These are phyloP conservation scores for Neodiprion virginianus DNA, from an alignment of 1,140 invertebrate species.

Conservation along the genomic window DNA sequence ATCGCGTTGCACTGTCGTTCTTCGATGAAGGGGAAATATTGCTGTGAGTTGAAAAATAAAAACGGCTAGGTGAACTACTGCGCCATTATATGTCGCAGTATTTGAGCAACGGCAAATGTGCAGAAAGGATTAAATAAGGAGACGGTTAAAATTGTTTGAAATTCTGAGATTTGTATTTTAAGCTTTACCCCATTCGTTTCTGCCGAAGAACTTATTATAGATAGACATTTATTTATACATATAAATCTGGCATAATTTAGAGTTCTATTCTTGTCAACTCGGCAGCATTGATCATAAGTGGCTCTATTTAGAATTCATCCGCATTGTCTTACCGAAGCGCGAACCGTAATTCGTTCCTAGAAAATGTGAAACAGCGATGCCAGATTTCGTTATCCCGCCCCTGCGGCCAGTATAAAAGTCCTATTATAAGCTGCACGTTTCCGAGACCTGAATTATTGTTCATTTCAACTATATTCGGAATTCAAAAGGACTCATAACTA, in stretches of 20 bases:
- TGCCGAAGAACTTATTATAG: neutral
- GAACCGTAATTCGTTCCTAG: neutral
- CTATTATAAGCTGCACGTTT: neutral
- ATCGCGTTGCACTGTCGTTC: neutral
- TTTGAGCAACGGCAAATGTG: too few relatives aligned
- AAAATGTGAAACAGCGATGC: neutral
- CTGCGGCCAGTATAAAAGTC: neutral
- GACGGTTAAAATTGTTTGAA: neutral
- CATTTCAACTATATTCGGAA: too few relatives aligned
- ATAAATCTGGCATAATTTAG: neutral
- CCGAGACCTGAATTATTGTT: neutral
- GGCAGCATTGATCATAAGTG: too few relatives aligned
- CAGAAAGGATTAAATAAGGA: neutral
- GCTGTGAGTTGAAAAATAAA: too few relatives aligned
- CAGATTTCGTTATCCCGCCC: neutral
- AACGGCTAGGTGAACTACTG: too few relatives aligned
- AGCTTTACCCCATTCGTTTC: neutral
- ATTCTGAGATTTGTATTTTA: neutral
- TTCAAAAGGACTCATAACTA: too few relatives aligned
- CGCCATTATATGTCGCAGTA: too few relatives aligned
- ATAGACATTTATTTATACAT: neutral
- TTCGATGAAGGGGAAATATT: too few relatives aligned
- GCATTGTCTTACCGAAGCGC: too few relatives aligned
- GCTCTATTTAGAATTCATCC: too few relatives aligned
- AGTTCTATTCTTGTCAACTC: too few relatives aligned